Percentiles rank a stretch among this genome's conserved stretches.
These are phyloP conservation scores for Sinodicranocentrus sp. DNA, from an alignment of 2,888 invertebrate species.

Conservation along the genomic window DNA sequence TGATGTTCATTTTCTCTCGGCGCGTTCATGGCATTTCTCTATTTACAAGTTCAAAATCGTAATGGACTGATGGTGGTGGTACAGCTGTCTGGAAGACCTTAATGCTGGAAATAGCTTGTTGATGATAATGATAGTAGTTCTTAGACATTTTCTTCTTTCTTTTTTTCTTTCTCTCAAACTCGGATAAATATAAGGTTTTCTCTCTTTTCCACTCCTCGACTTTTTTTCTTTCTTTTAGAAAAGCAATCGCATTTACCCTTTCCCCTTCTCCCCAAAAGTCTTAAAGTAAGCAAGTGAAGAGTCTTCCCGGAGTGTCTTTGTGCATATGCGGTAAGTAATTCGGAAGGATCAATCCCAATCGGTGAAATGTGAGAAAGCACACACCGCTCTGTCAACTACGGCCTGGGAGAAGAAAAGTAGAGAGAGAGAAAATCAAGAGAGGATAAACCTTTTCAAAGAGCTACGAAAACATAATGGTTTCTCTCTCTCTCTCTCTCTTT, in stretches of 20 bases:
- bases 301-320: conserved; percentile 14
- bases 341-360: conserved; percentile 56
- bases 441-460: conserved; percentile 8
- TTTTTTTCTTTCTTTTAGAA: neutral
- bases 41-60: conserved; percentile 39
- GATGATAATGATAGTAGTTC: conserved; percentile 37
- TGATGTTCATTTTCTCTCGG: conserved; percentile 26
- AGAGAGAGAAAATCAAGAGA: no score
- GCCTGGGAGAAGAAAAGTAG: conserved; percentile 7
- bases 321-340: conserved; percentile 50
- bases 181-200: no score
- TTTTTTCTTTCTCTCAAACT: conserved; percentile 27
- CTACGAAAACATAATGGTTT: conserved; percentile 8
- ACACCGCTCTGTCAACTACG: conserved; percentile 20
- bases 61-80: conserved; percentile 42
- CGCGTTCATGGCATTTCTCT: conserved; percentile 14
- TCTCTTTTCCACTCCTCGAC: conserved; percentile 2
- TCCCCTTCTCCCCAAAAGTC: conserved; percentile 29
- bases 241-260: conserved; percentile 38
- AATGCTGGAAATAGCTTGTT: conserved; percentile 48
- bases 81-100: conserved; percentile 36
- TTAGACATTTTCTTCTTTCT: conserved; percentile 1
- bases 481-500: neutral
- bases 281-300: conserved; percentile 23
- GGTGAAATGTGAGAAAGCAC: conserved; percentile 53